Percentiles rank a stretch among this genome's conserved stretches.
Conservation (phyloP, 2,888 invertebrate genomes). For the Eudasyphora cyanicolor region DNA sequence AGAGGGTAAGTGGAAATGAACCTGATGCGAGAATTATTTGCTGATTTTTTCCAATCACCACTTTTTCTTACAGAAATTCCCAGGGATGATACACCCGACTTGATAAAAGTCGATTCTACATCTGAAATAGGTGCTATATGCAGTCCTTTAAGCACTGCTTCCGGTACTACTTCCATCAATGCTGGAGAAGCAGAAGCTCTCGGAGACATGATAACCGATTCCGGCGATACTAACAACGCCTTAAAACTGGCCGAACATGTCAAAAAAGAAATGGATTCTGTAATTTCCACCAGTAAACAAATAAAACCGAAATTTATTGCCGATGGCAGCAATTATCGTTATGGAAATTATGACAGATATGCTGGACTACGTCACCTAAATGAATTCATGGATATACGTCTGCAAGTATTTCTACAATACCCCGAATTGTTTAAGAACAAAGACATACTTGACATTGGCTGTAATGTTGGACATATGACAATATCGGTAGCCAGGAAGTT, state of each 20-base stretch:
- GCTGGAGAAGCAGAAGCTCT: conserved; percentile 67
- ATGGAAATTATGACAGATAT: conserved; percentile 98
- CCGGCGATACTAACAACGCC: conserved; percentile 49
- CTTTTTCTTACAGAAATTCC: conserved; percentile 70
- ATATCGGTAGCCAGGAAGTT: conserved; percentile 93
- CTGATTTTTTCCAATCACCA: too few relatives aligned
- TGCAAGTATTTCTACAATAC: conserved; percentile 89
- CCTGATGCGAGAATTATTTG: background rate
- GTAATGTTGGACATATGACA: conserved; percentile 98
- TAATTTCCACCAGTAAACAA: conserved; percentile 47
- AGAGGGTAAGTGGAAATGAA: conserved; percentile 70
- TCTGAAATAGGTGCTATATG: conserved; percentile 69
- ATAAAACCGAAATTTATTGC: conserved; percentile 83
- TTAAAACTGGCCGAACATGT: conserved; percentile 54
- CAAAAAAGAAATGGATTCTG: conserved; percentile 48
- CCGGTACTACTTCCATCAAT: conserved; percentile 70
- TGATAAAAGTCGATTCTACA: conserved; percentile 65
- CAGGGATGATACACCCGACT: conserved; percentile 76
- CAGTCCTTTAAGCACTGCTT: conserved; percentile 74
- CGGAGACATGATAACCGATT: conserved; percentile 42
- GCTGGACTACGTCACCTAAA: conserved; percentile 95
- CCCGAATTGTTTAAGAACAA: conserved; percentile 92
- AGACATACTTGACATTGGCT: conserved; percentile 97
- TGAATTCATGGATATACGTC: conserved; percentile 89
- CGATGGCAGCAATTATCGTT: conserved; percentile 91